Conservation (phyloP, 2,113 vertebrate species). For the Cynoglossus semilaevis region DNA sequence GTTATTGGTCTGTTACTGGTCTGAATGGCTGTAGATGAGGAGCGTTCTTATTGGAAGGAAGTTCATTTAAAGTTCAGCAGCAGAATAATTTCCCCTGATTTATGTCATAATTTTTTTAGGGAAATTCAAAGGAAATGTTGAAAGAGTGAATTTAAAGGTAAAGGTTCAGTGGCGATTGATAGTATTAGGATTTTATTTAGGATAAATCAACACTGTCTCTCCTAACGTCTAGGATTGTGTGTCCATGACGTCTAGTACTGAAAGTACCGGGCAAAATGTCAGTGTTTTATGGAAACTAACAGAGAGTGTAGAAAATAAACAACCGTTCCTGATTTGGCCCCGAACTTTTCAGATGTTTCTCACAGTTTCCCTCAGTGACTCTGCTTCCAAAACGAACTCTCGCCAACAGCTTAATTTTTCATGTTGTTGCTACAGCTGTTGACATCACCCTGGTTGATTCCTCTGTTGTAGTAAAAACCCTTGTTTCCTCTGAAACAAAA, state of each 20-base stretch:
- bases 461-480: not conserved
- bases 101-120: not conserved
- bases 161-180: not conserved
- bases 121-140: not conserved
- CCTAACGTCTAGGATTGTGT: too few relatives aligned
- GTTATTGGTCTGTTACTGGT: too few relatives aligned
- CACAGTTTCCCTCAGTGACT: not conserved
- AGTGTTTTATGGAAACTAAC: too few relatives aligned
- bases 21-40: not conserved
- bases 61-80: not conserved
- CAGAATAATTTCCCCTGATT: not conserved
- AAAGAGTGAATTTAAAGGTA: not conserved
- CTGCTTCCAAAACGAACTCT: not conserved
- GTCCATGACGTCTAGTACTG: too few relatives aligned
- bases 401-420: too few relatives aligned
- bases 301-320: too few relatives aligned
- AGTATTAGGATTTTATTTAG: not conserved
- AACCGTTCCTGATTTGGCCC: too few relatives aligned
- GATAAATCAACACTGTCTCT: too few relatives aligned
- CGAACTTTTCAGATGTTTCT: not conserved
- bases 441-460: not conserved
- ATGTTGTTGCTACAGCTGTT: too few relatives aligned
- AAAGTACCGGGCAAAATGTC: not conserved
- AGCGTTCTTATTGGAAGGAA: not conserved
- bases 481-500: constrained; percentile 24